phyloP scores from a whole-genome alignment of 2,888 invertebrate species.

The Lissocephala sabroskyi region DNA sequence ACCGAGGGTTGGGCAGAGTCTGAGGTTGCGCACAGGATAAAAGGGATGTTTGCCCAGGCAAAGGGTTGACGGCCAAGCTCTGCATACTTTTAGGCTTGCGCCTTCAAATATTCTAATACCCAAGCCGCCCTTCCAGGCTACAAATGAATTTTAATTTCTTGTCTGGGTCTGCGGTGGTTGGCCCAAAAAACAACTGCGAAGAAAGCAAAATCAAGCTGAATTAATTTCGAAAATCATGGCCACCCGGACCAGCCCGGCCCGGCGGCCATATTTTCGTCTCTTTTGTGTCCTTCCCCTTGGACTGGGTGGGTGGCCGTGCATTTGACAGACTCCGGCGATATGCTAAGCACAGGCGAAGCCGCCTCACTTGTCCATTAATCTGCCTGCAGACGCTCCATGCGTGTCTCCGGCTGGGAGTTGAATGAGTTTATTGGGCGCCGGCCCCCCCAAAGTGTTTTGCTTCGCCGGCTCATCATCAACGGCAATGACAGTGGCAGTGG shows the following conservation, averaged over 20 bases:
- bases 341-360: conserved; percentile 32
- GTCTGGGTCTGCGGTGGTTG: conserved; percentile 34
- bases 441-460: not conserved
- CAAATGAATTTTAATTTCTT: conserved; percentile 68
- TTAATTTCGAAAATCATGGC: conserved; percentile 69
- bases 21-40: conserved; percentile 12
- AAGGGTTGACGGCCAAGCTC: conserved; percentile 15
- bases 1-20: conserved; percentile 12
- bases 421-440: too few relatives aligned
- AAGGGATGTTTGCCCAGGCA: conserved; percentile 21
- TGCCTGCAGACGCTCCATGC: conserved; percentile 61
- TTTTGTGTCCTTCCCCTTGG: too few relatives aligned
- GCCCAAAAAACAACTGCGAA: conserved; percentile 50
- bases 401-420: conserved; percentile 29
- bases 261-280: not conserved
- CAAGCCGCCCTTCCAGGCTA: conserved; percentile 11
- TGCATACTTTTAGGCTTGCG: conserved; percentile 64
- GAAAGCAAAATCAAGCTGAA: conserved; percentile 65
- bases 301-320: not conserved
- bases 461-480: conserved; percentile 21
- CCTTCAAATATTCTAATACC: conserved; percentile 56
- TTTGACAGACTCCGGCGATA: conserved; percentile 12
- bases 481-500: not conserved
- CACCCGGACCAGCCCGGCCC: conserved; percentile 15
- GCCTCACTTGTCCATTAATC: conserved; percentile 48